Evolutionary conservation across 2,888 invertebrate genomes (phyloP).

Genomic region (Microplitis deprimator): DNA sequence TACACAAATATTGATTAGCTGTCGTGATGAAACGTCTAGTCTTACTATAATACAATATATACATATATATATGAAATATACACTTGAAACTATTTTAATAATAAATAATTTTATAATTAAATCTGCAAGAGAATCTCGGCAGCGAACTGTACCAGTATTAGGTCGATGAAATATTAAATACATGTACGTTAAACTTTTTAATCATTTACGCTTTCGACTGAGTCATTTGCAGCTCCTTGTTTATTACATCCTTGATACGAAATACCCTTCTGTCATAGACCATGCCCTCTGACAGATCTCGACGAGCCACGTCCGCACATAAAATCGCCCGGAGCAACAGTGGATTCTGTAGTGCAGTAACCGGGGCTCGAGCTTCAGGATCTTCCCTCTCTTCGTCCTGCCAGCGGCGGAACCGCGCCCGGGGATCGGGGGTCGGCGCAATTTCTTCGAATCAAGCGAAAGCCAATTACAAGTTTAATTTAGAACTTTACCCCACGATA

Average conservation of each 20-base stretch:
- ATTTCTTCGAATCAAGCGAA: conserved; percentile 67
- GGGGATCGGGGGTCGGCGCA: conserved; percentile 52
- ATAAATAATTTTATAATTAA: background rate
- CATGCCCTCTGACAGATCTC: conserved; percentile 17
- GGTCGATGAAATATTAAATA: background rate
- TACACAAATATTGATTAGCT: conserved; percentile 54
- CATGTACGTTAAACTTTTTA: background rate
- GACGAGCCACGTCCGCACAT: conserved; percentile 38
- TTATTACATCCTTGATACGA: conserved; percentile 12
- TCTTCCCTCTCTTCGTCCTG: background rate
- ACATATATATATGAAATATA: background rate
- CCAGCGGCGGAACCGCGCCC: background rate
- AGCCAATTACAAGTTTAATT: conserved; percentile 70
- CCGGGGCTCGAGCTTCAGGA: conserved; percentile 8
- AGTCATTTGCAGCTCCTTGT: conserved; percentile 17
- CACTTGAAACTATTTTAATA: background rate
- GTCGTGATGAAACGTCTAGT: background rate
- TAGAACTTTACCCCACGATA: conserved; percentile 67
- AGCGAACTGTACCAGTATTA: background rate
- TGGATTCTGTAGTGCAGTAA: conserved; percentile 18
- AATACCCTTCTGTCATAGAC: background rate
- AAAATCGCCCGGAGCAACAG: conserved; percentile 20
- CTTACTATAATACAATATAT: background rate
- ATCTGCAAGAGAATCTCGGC: background rate
- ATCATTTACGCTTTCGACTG: background rate